Base-by-base conservation (phyloP, 2,113 vertebrate genomes). In the Erinaceus europaeus region DNA sequence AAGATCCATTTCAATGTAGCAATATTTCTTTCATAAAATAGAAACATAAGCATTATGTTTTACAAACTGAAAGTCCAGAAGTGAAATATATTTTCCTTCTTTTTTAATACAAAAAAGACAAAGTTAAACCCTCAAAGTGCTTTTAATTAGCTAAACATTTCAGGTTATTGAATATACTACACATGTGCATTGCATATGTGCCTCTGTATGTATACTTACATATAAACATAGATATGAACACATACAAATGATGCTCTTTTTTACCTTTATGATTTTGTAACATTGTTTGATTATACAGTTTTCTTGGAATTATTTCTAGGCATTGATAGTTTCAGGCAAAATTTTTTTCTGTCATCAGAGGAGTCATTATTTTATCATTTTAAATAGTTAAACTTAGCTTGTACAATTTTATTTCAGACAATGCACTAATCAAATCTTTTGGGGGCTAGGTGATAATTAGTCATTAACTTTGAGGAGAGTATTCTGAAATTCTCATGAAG, bases 361-460 rank as follows among this genome's bases (percentile, higher is more conserved):
- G 4, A 42, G 72, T 72, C 15, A 68, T 52, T 92, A 7, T 68
- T 23, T 74, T n/a, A 52, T 90, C 15, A 57, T 59, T 92, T 89
- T 84, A 36, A 71, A 78, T 53, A 61, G 67, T 38, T 74, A 52
- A 29, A 34, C 0, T 23, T 89, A 34, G 17, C 18, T 50, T 72
- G 12, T 32, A 20, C 61, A 76, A 57, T 77, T 77, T 72, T 85
- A 85, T 85, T 88, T 85, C 32, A 88, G 25, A 85, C 21, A 85
- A 74, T 75, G 25, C 3, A 71, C 4, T 61, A 83, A 72, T 87
- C 68, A 84, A 55, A 65, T 53, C n/a, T 4, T 67, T 86, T 93
- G 46, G 40, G 11, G n/a, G 21, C 3, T 1, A 40, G 23, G 23
- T 52, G 29, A 11, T 77, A 89, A 86, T 32, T 93, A 86, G 40